Evolutionary conservation across 2,888 invertebrate species (phyloP), one percentile per base, ranked within the genome.

Genomic region (Neoitamus cyanurus): DNA sequence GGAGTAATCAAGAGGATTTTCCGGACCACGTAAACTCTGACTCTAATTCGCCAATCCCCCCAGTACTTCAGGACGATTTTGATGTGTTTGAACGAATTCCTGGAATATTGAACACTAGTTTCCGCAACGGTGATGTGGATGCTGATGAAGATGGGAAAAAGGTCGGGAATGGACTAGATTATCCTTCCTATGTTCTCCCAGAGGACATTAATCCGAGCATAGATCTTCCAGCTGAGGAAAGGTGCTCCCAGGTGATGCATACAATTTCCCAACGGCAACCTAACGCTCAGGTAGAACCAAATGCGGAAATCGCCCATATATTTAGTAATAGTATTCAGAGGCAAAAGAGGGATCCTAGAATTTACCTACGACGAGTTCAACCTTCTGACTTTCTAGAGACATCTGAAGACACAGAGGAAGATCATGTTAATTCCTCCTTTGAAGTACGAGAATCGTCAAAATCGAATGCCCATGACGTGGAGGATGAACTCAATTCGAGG

Each of bases 61-160:
- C 73, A 1, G 73, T 34, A 2, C 20, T 73, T 4, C 73, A 73
- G 31, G 34, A 73, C 15, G 73, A 73, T 3, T n/a, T 9, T 7
- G 73, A 73, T 34, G 20, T 36, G n/a, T 73, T 34, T 7, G n/a
- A 68, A 68, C n/a, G 20, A 73, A 73, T 73, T 73, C 20, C 73
- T 1, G 58, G 25, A 9, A 25, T 58, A 9, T 25, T 58, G 6
- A 58, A 58, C 3, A 58, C 58, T 6, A 25, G 25, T 20, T 58
- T 58, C 1, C 58, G 58, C 0, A 58, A 15, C 2, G 58, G 20
- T 37, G 37, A 37, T 9, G 58, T 15, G 0, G 58, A 20, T 5
- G 25, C 15, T 0, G 58, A 58, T 0, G 3, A 1, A 3, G 58
- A 20, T 6, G 6, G n/a, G 13, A n/a, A 1, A 2, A n/a, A 13